phyloP scores from a whole-genome alignment of 2,797 vertebrate species.

The Xiphorhynchus erythropygius region DNA sequence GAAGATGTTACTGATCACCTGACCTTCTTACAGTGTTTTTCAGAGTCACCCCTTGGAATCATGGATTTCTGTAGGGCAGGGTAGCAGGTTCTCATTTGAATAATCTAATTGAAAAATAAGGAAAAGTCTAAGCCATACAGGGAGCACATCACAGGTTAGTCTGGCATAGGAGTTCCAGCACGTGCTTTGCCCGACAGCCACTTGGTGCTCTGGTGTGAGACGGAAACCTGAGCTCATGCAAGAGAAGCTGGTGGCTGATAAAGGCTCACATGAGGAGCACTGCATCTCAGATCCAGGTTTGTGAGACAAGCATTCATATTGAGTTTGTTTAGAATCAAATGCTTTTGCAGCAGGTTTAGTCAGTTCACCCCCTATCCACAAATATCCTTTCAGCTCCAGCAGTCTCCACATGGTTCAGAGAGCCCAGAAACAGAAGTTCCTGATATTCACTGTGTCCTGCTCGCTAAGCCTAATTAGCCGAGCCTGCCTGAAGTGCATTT shows the following conservation, averaged over 20 bases:
- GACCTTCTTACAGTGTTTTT: background rate
- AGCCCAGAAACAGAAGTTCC: background rate
- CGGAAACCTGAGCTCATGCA: background rate
- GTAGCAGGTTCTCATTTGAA: background rate
- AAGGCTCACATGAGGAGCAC: background rate
- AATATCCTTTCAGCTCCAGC: background rate
- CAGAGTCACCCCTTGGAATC: background rate
- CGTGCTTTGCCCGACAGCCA: background rate
- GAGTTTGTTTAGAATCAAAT: background rate
- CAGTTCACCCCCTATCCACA: background rate
- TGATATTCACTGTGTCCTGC: background rate
- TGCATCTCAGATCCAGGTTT: background rate
- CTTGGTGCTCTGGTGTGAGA: background rate
- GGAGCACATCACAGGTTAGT: background rate
- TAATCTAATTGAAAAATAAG: background rate
- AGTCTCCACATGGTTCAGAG: background rate
- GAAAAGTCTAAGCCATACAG: background rate
- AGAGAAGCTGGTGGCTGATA: conserved; percentile 19
- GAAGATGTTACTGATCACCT: background rate
- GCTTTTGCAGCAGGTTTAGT: background rate
- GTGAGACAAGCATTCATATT: background rate
- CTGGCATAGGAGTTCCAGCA: background rate
- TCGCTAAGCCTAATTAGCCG: conserved; percentile 1
- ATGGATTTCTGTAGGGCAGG: background rate
- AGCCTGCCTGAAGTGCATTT: conserved; percentile 1